These are phyloP conservation scores for Mantis religiosa DNA, from an alignment of 2,888 invertebrate species.

Conservation along the genomic window DNA sequence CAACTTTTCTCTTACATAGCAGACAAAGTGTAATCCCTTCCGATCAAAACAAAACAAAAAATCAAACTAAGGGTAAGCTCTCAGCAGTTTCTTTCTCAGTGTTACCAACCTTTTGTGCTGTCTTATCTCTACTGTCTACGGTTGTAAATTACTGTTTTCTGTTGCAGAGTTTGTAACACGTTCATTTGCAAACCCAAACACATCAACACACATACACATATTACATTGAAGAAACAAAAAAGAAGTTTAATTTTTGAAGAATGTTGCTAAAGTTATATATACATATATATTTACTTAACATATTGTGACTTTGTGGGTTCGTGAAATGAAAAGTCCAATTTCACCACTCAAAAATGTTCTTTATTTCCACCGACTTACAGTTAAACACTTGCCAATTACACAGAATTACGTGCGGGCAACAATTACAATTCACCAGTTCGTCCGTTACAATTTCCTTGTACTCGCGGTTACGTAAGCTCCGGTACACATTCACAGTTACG, in stretches of 20 bases:
- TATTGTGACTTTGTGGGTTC: too few relatives aligned
- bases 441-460: too few relatives aligned
- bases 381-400: too few relatives aligned
- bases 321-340: too few relatives aligned
- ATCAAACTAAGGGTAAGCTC: conserved; percentile 19
- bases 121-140: neutral
- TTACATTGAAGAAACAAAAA: neutral
- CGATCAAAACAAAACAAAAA: conserved; percentile 9
- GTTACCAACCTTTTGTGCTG: neutral
- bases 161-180: conserved; percentile 22
- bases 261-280: neutral
- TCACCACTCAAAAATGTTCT: too few relatives aligned
- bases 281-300: too few relatives aligned
- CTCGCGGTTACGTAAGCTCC: too few relatives aligned
- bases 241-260: neutral
- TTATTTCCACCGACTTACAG: too few relatives aligned
- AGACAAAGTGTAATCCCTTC: conserved; percentile 30
- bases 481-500: too few relatives aligned
- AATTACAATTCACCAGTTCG: too few relatives aligned
- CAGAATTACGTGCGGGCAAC: too few relatives aligned
- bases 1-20: conserved; percentile 30
- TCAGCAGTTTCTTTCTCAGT: neutral
- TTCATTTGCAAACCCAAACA: neutral
- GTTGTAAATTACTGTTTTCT: conserved; percentile 32
- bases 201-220: neutral